Evolutionary conservation across 2,888 invertebrate species (phyloP).

Genomic region (Cyclophora punctaria): DNA sequence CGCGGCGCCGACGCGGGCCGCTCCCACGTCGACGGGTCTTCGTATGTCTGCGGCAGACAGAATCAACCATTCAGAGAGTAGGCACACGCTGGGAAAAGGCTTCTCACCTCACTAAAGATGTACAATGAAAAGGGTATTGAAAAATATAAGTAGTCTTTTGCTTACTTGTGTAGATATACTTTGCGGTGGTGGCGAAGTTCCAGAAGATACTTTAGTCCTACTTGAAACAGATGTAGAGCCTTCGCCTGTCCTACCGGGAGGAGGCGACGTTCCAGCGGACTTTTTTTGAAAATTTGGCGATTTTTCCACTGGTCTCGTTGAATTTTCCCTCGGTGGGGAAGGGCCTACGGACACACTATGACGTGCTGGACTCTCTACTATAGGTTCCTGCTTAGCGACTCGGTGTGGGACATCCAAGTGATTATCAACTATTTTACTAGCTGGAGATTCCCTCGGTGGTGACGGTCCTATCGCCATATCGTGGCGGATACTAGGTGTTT

Average conservation of each 20-base stretch:
- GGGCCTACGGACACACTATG: slow-evolving; percentile 57
- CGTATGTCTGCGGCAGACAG: slow-evolving; percentile 53
- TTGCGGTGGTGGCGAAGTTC: slow-evolving; percentile 91
- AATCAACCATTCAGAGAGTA: no score
- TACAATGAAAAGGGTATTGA: no score
- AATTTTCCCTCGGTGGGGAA: slow-evolving; percentile 56
- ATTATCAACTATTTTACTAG: not conserved
- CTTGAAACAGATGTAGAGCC: slow-evolving; percentile 24
- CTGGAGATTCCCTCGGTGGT: slow-evolving; percentile 43
- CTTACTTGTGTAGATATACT: slow-evolving; percentile 88
- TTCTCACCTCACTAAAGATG: no score
- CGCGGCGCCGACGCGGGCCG: slow-evolving; percentile 43
- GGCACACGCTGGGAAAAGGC: no score
- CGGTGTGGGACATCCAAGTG: slow-evolving; percentile 23
- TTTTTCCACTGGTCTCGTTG: slow-evolving; percentile 27
- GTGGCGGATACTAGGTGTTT: slow-evolving; percentile 30
- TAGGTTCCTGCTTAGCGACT: slow-evolving; percentile 17
- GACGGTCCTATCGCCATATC: slow-evolving; percentile 63
- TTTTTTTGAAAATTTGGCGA: slow-evolving; percentile 43
- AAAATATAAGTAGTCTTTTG: not conserved
- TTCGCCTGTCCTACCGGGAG: slow-evolving; percentile 35
- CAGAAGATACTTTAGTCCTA: slow-evolving; percentile 69
- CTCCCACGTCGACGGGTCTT: slow-evolving; percentile 54
- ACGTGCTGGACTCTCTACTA: slow-evolving; percentile 23
- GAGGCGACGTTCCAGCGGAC: slow-evolving; percentile 71